phyloP scores from a whole-genome alignment of 2,113 vertebrate species.

The Calyptommatus sinebrachiatus region DNA sequence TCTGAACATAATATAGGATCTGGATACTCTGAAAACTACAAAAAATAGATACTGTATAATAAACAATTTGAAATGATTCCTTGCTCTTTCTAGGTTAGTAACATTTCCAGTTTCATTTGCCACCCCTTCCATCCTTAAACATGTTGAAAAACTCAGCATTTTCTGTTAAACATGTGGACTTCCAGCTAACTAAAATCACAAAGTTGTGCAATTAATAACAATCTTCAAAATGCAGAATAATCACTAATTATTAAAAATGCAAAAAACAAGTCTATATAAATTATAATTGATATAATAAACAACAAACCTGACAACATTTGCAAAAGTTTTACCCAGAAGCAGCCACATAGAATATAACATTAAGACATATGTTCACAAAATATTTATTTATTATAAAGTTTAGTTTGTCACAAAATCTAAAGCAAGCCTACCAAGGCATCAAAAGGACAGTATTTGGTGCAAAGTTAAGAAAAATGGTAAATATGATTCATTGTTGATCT shows the following conservation, averaged over 20 bases:
- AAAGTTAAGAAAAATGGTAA: neutral
- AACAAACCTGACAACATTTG: no score
- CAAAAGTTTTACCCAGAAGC: neutral
- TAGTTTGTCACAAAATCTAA: neutral
- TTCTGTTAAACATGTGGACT: neutral
- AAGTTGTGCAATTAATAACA: neutral
- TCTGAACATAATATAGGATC: constrained; percentile 92
- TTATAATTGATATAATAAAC: no score
- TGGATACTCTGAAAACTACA: constrained; percentile 88
- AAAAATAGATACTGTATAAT: constrained; percentile 43
- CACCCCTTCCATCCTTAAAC: neutral
- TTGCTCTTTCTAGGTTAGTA: neutral
- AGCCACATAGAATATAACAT: neutral
- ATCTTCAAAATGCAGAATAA: no score
- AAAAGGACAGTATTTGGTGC: neutral
- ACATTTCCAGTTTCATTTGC: no score
- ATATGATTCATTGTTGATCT: no score
- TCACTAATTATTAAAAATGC: no score
- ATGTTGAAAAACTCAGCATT: neutral
- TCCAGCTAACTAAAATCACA: neutral
- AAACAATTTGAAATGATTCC: neutral
- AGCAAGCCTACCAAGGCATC: neutral
- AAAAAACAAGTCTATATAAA: no score
- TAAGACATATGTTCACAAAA: neutral
- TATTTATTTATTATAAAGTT: neutral